A percentile compares a stretch with the other conserved stretches of the same genome.
phyloP scores from a whole-genome alignment of 2,113 vertebrate species.

The Colius striatus region DNA sequence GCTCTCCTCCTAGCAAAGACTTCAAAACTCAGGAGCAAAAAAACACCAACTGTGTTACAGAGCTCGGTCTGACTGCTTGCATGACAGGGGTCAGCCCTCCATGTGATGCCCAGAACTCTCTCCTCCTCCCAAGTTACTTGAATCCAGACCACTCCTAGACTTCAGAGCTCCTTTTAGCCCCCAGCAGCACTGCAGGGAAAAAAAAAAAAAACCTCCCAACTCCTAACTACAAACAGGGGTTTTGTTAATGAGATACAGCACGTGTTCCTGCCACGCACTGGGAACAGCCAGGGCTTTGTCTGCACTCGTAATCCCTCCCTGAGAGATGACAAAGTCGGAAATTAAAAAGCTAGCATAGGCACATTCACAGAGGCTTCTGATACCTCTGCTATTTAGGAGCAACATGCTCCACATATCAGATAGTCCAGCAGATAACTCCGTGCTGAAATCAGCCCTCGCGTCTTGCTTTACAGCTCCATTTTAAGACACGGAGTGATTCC shows the following conservation, averaged over 20 bases:
- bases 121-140: neutral
- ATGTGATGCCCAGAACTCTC: rapidly evolving
- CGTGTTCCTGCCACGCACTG: slow-evolving; percentile 13
- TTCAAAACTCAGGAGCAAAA: neutral
- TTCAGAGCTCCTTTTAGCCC: neutral
- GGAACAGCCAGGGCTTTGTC: slow-evolving; percentile 55
- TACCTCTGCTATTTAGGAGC: neutral
- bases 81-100: neutral
- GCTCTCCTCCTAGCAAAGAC: neutral
- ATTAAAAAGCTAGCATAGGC: slow-evolving; percentile 50
- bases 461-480: neutral
- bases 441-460: neutral
- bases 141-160: neutral
- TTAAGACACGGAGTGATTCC: neutral
- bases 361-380: neutral
- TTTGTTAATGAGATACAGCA: slow-evolving; percentile 52
- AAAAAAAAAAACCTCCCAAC: neutral
- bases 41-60: rapidly evolving
- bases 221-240: neutral
- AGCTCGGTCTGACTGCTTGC: neutral
- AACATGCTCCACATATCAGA: neutral
- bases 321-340: slow-evolving; percentile 55
- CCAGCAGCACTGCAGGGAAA: neutral
- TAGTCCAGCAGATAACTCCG: neutral
- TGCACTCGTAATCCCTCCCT: slow-evolving; percentile 13